Base-by-base conservation (phyloP, 2,888 invertebrate species). In the Escarpia spicata region DNA sequence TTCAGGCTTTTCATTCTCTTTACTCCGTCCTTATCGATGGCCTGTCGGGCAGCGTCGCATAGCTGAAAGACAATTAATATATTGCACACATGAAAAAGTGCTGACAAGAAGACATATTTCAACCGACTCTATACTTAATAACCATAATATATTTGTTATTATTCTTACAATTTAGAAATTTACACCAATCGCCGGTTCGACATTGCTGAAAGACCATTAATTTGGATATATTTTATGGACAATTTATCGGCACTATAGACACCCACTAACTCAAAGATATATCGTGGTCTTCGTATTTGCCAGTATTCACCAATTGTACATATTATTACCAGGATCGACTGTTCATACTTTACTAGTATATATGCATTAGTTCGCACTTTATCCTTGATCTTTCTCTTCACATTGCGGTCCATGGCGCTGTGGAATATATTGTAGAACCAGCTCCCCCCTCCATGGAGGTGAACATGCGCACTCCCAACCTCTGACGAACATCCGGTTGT, bases 401-500 rank as follows among this genome's bases (percentile, higher is more conserved):
- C 75, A 26, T 4, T 75, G 75, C 75, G 26, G 15, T 75, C 75
- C 1, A 75, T 75, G 26, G 75, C 75, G 75, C 75, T 75, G 75
- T 75, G 19, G 26, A 75, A 75, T 6, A 75, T 75, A 75, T 26
- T 75, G 26, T 75, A 75, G 75, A 75, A 75, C 75, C 75, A 75
- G 75, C 75, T 75, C n/a, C 75, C 75, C 19, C 75, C 75, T 75
- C 26, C 75, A 26, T 26, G 75, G 19, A 75, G 75, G 19, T 75
- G 75, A 75, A 75, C 75, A 26, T 75, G 6, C 75, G 75, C 75
- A 75, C 75, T 75, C 26, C 75, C 75, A 75, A 75, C 75, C 26
- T 75, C 75, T 26, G 75, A 75, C 75, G 75, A 75, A 75, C 75
- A 75, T 75, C 75, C 75, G 75, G 75, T 75, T 26, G 75, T 75